Evolutionary conservation across 1,140 invertebrate species (phyloP).

Genomic region (Brachionus koreanus): DNA sequence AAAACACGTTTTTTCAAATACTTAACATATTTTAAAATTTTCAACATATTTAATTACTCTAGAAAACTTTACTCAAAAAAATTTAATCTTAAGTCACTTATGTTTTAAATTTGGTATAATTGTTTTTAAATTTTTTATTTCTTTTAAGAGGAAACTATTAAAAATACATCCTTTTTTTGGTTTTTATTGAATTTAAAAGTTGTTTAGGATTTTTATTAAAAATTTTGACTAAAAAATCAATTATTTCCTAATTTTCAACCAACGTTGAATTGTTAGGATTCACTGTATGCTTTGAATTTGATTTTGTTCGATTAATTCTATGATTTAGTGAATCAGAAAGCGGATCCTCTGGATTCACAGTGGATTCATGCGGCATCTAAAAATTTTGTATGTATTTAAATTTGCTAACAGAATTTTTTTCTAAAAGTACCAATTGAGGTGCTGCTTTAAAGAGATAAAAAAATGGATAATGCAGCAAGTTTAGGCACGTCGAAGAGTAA

Average conservation of each 20-base stretch:
- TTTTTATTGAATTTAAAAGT: background rate
- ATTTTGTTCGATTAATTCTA: background rate
- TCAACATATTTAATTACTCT: too few species aligned
- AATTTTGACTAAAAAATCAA: background rate
- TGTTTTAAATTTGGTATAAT: too few species aligned
- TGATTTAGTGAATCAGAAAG: background rate
- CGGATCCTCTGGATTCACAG: constrained; percentile 86
- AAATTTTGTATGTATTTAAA: background rate
- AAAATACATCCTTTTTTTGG: background rate
- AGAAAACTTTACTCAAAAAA: too few species aligned
- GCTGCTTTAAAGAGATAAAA: constrained; percentile 70
- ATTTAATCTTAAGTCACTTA: too few species aligned
- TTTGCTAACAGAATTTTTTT: background rate
- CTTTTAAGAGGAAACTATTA: too few species aligned
- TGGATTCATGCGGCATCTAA: constrained; percentile 89
- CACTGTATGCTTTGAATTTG: background rate
- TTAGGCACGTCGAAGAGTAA: constrained; percentile 92
- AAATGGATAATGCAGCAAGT: constrained; percentile 96
- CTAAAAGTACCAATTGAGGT: constrained; percentile 53
- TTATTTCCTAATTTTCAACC: background rate
- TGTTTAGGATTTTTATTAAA: too few species aligned
- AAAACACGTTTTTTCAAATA: too few species aligned
- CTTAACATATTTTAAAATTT: too few species aligned
- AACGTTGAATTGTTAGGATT: background rate
- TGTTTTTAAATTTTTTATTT: too few species aligned